Evolutionary conservation across 2,113 vertebrate species (phyloP).

Genomic region (Collichthys lucidus): DNA sequence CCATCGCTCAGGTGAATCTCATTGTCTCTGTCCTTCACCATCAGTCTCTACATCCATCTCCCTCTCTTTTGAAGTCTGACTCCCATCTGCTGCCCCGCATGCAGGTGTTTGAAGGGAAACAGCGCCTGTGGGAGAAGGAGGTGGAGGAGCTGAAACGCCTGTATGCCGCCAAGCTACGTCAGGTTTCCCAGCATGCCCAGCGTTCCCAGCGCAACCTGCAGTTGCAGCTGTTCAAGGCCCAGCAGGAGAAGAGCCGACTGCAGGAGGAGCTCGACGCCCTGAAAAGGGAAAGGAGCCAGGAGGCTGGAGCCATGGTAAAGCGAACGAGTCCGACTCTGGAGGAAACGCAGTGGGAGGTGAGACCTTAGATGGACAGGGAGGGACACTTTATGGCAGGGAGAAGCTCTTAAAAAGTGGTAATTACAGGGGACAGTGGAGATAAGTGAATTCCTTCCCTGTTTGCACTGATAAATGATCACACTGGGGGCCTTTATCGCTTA

Average conservation of each 20-base stretch:
- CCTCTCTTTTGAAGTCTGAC: slow-evolving; percentile 30
- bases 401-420: slow-evolving; percentile 9
- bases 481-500: not conserved
- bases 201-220: slow-evolving; percentile 92
- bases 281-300: slow-evolving; percentile 79
- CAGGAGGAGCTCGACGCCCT: slow-evolving; percentile 90
- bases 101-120: slow-evolving; percentile 95
- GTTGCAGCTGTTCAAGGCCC: slow-evolving; percentile 92
- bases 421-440: slow-evolving; percentile 25
- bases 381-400: not conserved
- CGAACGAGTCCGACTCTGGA: slow-evolving; percentile 87
- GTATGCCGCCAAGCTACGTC: slow-evolving; percentile 91
- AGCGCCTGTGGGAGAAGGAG: slow-evolving; percentile 94
- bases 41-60: not conserved
- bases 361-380: slow-evolving; percentile 13
- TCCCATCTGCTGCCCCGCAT: slow-evolving; percentile 3
- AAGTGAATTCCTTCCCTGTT: slow-evolving; percentile 21
- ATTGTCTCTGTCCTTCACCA: not conserved
- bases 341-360: slow-evolving; percentile 96
- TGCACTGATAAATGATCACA: slow-evolving; percentile 5
- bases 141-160: slow-evolving; percentile 94
- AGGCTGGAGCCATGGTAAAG: slow-evolving; percentile 56
- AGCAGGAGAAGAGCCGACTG: slow-evolving; percentile 93
- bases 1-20: slow-evolving; percentile 90
- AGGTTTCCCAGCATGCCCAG: slow-evolving; percentile 95